These are phyloP conservation scores for Gerris lacustris DNA, from an alignment of 2,888 invertebrate genomes.

Conservation along the genomic window DNA sequence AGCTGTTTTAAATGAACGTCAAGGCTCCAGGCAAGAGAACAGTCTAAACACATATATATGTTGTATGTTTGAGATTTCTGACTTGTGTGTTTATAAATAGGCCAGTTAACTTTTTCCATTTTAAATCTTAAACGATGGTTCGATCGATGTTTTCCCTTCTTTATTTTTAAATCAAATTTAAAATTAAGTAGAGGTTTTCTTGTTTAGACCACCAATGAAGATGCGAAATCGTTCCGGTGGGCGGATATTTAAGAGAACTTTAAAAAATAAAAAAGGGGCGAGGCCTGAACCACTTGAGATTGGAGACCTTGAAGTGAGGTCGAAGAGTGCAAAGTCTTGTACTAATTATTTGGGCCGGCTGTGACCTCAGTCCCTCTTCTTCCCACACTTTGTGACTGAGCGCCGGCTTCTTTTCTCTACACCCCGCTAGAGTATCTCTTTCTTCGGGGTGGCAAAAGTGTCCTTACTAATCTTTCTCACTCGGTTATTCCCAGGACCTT, in stretches of 20 bases:
- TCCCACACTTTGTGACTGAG: background rate
- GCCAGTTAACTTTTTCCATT: too few species aligned
- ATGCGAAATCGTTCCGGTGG: too few species aligned
- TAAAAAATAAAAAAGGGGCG: background rate
- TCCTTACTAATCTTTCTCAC: conserved; percentile 1
- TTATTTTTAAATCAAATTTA: too few species aligned
- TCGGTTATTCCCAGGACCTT: conserved; percentile 2
- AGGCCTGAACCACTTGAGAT: background rate
- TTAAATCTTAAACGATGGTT: too few species aligned
- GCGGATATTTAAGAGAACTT: background rate
- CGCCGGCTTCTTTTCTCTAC: background rate
- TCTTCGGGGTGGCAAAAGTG: background rate
- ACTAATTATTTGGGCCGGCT: background rate
- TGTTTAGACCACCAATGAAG: too few species aligned
- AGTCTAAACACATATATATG: too few species aligned
- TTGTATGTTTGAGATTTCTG: too few species aligned
- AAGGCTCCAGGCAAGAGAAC: too few species aligned
- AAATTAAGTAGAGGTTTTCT: too few species aligned
- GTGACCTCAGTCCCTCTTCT: background rate
- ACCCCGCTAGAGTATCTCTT: background rate
- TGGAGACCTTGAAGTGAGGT: background rate
- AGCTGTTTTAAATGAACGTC: too few species aligned
- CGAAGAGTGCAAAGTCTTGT: conserved; percentile 5
- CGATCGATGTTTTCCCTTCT: too few species aligned
- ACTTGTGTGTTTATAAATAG: too few species aligned